phyloP scores from a whole-genome alignment of 2,113 vertebrate species.

The Cyanoramphus novaezelandiae region DNA sequence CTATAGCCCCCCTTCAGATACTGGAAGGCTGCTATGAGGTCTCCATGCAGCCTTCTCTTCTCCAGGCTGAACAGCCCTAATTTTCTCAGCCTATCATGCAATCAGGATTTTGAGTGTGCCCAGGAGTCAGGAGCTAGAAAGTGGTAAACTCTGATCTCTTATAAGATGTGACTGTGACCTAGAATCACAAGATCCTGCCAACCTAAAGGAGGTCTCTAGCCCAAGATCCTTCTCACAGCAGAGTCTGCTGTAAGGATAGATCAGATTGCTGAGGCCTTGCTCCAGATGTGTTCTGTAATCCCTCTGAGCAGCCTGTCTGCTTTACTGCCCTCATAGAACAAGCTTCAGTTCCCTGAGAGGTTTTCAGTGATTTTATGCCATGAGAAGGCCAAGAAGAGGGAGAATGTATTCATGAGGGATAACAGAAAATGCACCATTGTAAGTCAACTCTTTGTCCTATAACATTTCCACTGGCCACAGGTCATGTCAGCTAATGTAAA shows the following conservation, averaged over 20 bases:
- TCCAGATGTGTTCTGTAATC: not conserved
- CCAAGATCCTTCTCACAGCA: not conserved
- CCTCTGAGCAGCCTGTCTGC: not conserved
- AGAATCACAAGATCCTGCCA: not conserved
- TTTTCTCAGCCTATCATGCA: not conserved
- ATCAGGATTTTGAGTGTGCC: not conserved
- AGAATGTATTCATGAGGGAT: not conserved
- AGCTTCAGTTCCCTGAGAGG: not conserved
- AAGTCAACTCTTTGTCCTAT: not conserved
- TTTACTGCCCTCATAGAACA: not conserved
- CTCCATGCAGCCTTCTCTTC: too few relatives aligned
- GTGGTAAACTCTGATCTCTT: not conserved
- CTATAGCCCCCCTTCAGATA: too few relatives aligned
- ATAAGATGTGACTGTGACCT: not conserved
- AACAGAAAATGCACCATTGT: not conserved
- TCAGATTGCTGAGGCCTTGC: not conserved
- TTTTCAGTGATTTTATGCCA: not conserved
- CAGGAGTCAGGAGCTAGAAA: not conserved
- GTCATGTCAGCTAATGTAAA: not conserved
- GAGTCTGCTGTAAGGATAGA: not conserved
- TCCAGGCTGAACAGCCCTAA: too few relatives aligned
- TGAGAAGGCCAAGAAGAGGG: not conserved
- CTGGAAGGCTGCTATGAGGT: too few relatives aligned
- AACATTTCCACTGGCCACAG: not conserved
- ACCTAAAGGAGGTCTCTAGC: not conserved